These are phyloP conservation scores for Lacerta bilineata DNA, from an alignment of 2,797 vertebrate species.

Conservation along the genomic window DNA sequence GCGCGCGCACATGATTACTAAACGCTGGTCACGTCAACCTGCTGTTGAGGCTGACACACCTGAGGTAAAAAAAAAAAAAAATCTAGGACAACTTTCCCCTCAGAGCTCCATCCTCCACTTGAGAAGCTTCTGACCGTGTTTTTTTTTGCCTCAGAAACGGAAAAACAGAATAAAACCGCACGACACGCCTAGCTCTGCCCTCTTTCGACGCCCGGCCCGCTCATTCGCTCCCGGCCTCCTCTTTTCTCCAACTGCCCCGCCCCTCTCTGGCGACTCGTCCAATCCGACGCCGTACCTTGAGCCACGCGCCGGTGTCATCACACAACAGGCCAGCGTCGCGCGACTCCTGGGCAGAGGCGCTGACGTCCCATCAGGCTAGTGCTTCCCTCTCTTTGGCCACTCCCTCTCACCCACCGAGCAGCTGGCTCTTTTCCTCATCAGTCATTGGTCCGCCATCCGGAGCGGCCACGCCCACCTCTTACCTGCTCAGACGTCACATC, in stretches of 20 bases:
- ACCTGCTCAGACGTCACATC: rapidly evolving
- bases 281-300: neutral
- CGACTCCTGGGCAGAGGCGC: neutral
- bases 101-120: neutral
- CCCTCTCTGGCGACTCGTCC: neutral
- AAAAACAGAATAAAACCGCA: too few species aligned
- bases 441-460: neutral
- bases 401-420: neutral
- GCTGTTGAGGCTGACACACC: too few species aligned
- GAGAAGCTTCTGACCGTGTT: neutral
- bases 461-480: neutral
- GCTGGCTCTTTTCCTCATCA: neutral
- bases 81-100: too few species aligned
- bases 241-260: neutral
- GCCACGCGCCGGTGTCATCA: neutral
- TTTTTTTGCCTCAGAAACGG: neutral
- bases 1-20: too few species aligned
- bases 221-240: neutral
- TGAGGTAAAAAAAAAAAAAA: too few species aligned
- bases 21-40: too few species aligned
- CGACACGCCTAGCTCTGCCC: neutral
- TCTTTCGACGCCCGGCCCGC: too few species aligned
- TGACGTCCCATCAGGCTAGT: neutral
- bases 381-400: neutral
- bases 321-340: slow-evolving; percentile 17